Percentiles rank a stretch among this genome's conserved stretches.
Conservation (phyloP, 2,797 vertebrate genomes). For the Chaetophractus vellerosus region DNA sequence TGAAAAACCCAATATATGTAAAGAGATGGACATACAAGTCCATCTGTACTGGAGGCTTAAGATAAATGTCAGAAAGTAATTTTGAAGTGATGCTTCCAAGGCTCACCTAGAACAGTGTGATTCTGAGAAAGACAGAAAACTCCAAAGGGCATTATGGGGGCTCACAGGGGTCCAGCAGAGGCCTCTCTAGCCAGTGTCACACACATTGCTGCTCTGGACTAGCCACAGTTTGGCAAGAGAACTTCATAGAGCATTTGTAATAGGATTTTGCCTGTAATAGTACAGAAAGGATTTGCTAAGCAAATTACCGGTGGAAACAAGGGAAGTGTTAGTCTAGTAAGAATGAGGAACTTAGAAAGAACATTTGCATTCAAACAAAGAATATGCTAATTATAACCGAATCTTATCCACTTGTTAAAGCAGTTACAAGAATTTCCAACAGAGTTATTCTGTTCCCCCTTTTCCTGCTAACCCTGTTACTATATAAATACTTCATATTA, state of each 20-base stretch:
- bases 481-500: not conserved
- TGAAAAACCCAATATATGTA: not conserved
- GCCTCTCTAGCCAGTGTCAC: not conserved
- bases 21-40: not conserved
- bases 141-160: not conserved
- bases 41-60: not conserved
- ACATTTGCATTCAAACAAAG: constrained; percentile 82
- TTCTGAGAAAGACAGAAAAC: not conserved
- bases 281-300: constrained; percentile 73
- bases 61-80: not conserved
- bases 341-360: constrained; percentile 67
- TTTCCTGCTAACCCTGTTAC: not conserved
- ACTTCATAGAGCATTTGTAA: constrained; percentile 40
- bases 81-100: not conserved
- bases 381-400: constrained; percentile 76
- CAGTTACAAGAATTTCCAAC: constrained; percentile 62
- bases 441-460: not conserved
- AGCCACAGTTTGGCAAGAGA: not conserved
- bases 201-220: not conserved
- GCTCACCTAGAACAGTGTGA: not conserved
- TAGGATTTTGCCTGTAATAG: constrained; percentile 55
- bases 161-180: not conserved
- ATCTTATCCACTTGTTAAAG: constrained; percentile 66
- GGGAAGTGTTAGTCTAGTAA: constrained; percentile 77
- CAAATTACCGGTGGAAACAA: constrained; percentile 73